Evolutionary conservation across 2,888 invertebrate genomes (phyloP).

Genomic region (Sericinus montela): DNA sequence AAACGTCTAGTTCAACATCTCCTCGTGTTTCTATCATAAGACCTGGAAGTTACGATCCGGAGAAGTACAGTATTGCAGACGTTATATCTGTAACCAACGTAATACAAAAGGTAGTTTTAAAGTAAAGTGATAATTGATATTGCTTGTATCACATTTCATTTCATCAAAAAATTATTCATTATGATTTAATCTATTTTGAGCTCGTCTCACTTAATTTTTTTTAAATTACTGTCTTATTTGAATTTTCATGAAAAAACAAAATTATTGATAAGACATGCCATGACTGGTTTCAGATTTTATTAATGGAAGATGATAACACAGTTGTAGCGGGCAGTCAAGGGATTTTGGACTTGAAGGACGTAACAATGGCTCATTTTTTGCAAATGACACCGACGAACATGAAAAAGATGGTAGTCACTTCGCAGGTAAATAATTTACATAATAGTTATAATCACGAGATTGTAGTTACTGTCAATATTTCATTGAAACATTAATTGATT

Average conservation of each 20-base stretch:
- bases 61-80: conserved; percentile 44
- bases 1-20: conserved; percentile 35
- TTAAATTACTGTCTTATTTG: no score
- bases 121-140: background rate
- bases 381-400: conserved; percentile 59
- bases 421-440: conserved; percentile 30
- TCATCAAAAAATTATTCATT: no score
- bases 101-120: conserved; percentile 36
- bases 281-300: conserved; percentile 40
- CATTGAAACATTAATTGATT: no score
- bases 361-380: conserved; percentile 57
- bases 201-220: no score
- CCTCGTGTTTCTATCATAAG: conserved; percentile 72
- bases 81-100: conserved; percentile 35
- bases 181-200: no score
- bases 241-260: no score
- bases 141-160: background rate
- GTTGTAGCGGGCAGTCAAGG: conserved; percentile 47
- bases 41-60: conserved; percentile 65
- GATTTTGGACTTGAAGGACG: conserved; percentile 61
- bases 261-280: no score
- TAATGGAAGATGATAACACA: conserved; percentile 65
- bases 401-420: conserved; percentile 54
- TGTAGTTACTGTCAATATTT: no score
- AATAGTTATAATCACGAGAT: no score